phyloP scores from a whole-genome alignment of 2,888 invertebrate genomes.

The Conistra vaccinii region DNA sequence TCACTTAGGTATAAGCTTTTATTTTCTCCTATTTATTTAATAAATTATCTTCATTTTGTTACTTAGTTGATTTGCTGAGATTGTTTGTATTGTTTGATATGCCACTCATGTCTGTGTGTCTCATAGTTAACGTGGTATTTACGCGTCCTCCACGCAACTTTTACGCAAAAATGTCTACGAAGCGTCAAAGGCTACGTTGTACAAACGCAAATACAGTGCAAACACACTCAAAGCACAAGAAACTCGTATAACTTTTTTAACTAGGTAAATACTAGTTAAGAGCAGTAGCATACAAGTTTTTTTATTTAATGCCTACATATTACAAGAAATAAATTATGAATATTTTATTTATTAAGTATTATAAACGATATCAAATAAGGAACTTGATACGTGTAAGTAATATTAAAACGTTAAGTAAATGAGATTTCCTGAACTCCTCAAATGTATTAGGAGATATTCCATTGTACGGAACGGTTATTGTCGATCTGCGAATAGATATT shows the following conservation, averaged over 20 bases:
- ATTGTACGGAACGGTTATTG: constrained; percentile 52
- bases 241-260: not conserved
- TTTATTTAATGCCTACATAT: too few species aligned
- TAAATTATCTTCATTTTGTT: not conserved
- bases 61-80: too few species aligned
- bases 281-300: not conserved
- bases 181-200: not conserved
- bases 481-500: constrained; percentile 52
- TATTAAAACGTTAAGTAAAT: constrained; percentile 59
- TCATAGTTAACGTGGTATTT: not conserved
- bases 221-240: not conserved
- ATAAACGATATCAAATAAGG: constrained; percentile 32
- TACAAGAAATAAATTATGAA: constrained; percentile 12
- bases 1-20: not conserved
- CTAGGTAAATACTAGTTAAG: not conserved
- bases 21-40: not conserved
- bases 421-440: constrained; percentile 59
- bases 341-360: constrained; percentile 15
- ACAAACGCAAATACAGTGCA: not conserved
- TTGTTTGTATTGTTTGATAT: not conserved
- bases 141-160: not conserved
- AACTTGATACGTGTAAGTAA: constrained; percentile 52
- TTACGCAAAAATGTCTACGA: not conserved
- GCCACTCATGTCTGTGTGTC: not conserved
- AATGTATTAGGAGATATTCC: constrained; percentile 47